phyloP scores from a whole-genome alignment of 2,113 vertebrate species.

The Alces alces region DNA sequence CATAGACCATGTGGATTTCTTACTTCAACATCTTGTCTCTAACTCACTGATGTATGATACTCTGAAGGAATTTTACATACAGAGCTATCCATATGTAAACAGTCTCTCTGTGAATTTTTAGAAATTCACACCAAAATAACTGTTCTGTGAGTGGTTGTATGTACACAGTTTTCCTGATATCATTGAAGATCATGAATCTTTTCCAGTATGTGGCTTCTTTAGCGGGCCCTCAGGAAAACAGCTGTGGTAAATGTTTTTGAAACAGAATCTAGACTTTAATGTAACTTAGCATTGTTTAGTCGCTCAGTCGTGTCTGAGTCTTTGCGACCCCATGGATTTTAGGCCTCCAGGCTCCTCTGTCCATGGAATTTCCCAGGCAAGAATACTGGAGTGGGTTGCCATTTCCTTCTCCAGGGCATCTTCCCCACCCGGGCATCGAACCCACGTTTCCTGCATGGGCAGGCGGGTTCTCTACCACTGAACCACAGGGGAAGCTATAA shows the following conservation, averaged over 20 bases:
- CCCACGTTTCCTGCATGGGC: background rate
- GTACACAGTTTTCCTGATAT: background rate
- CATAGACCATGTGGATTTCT: background rate
- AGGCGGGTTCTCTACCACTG: background rate
- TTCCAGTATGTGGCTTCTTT: background rate
- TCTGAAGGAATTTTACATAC: background rate
- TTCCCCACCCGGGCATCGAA: background rate
- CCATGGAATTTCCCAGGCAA: background rate
- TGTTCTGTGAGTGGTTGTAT: background rate
- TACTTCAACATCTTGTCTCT: background rate
- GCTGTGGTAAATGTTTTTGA: background rate
- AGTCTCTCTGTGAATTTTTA: background rate
- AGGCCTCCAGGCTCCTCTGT: background rate
- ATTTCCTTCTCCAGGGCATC: background rate
- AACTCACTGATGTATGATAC: background rate
- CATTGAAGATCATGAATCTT: background rate
- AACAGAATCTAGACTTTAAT: background rate
- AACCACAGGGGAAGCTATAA: background rate
- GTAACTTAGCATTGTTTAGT: background rate
- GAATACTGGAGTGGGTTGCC: background rate
- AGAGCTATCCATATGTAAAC: background rate
- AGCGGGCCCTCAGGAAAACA: background rate
- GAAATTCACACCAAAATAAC: background rate
- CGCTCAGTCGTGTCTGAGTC: accelerated
- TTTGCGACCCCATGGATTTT: background rate